Conservation (phyloP, 2,797 vertebrate species). For the Gadopsis bispinosus region DNA sequence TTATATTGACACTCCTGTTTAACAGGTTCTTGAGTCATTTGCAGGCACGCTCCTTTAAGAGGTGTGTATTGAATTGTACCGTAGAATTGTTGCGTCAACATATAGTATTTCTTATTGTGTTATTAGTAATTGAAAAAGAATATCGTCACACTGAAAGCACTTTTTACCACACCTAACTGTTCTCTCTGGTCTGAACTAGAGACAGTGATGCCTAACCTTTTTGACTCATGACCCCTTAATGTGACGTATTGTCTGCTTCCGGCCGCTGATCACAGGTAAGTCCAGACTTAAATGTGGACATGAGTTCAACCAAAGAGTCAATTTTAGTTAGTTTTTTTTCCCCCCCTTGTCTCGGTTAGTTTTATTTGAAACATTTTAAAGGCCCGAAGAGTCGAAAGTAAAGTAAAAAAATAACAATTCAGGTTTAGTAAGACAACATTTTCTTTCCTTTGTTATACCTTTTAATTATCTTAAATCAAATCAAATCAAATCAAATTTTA, state of each 20-base stretch:
- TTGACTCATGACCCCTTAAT: not conserved
- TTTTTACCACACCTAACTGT: slow-evolving; percentile 17
- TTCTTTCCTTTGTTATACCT: not conserved
- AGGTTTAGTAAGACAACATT: not conserved
- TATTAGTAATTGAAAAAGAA: not conserved
- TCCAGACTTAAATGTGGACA: not conserved
- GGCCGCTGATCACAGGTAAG: not conserved
- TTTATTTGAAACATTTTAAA: not conserved
- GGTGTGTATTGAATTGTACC: slow-evolving; percentile 35
- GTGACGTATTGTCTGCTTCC: not conserved
- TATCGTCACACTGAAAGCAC: not conserved
- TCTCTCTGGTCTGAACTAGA: not conserved
- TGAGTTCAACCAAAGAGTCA: not conserved
- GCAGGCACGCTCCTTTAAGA: not conserved
- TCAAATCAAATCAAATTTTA: no score
- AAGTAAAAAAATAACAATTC: not conserved
- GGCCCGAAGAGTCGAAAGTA: not conserved
- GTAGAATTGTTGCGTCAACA: not conserved
- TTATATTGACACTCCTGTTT: slow-evolving; percentile 42
- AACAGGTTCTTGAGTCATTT: slow-evolving; percentile 67
- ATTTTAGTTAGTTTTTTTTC: not conserved
- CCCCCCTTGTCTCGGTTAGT: not conserved
- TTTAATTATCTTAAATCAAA: not conserved
- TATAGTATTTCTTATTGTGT: not conserved
- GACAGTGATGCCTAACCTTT: not conserved